Evolutionary conservation across 1,140 invertebrate genomes (phyloP), one percentile per base, ranked within the genome.

Genomic region (Saxidomus purpurata): DNA sequence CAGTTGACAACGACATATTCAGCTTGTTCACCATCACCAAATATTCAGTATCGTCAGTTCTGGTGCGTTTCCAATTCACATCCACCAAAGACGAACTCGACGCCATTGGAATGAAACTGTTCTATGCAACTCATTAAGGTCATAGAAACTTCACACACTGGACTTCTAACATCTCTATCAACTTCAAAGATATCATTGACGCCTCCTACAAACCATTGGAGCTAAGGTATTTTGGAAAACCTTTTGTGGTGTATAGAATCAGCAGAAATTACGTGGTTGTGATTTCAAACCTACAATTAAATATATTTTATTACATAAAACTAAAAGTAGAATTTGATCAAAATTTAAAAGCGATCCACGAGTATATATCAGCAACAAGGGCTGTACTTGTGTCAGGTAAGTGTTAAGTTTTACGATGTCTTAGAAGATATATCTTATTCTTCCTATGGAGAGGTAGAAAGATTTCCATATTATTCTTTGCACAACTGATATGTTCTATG

Each of bases 191-290:
- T 22, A n/a, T 43, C 34, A 76, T 87, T 11, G 43, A 71, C 38
- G 9, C 67, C 0, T 34, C 38, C 9, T 77, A 63, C 36, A 31
- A 59, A 0, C 49, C 82, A 1, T 31, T 87, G 0, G 43, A 52
- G 19, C 61, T 87, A 13, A 61, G 43, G 40, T 69, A 87, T 31
- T 87, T 87, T 77, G 84, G 84, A 3, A 76, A 87, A 76, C 49
- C 47, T 15, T 40, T 34, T 38, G 49, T 61, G 6, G 25, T 87
- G 61, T 87, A 87, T 69, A 87, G 36, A 25, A 34, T 87, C 8
- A 47, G 61, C n/a, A 28, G 31, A 38, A 38, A 59, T 17, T 87
- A 52, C 36, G 0, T 87, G 8, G 47, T 76, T 25, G 67, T 85
- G 63, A 19, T 74, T 71, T n/a, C 63, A n/a, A 85, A 74, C 43